A percentile compares a stretch with the other conserved stretches of the same genome.
These are phyloP conservation scores for Clamator glandarius DNA, from an alignment of 2,797 vertebrate genomes.

Conservation along the genomic window DNA sequence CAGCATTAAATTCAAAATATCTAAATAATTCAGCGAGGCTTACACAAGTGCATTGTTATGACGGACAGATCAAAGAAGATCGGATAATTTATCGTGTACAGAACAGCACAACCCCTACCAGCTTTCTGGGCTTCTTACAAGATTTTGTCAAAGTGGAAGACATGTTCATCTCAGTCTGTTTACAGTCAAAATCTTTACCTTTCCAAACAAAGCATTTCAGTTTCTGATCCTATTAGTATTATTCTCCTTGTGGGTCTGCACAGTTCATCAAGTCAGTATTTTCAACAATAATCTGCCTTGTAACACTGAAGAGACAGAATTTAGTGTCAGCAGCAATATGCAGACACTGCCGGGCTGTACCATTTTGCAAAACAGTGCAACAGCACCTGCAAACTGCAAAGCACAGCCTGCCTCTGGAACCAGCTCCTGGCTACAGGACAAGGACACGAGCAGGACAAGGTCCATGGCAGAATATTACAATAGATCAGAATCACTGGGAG, in stretches of 20 bases:
- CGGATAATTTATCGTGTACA: not conserved
- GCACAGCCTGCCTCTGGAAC: not conserved
- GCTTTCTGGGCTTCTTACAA: not conserved
- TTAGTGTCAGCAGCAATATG: not conserved
- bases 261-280: rapidly evolving
- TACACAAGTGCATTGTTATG: not conserved
- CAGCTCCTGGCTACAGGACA: rapidly evolving
- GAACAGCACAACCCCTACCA: not conserved
- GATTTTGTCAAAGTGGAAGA: not conserved
- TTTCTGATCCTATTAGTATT: not conserved
- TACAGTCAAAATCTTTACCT: not conserved
- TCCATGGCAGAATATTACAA: not conserved
- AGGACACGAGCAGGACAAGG: not conserved
- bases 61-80: not conserved
- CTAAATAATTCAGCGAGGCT: not conserved
- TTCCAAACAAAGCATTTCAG: constrained; percentile 6
- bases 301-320: not conserved
- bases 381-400: not conserved
- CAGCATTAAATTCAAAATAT: not conserved
- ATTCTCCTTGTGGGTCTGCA: not conserved
- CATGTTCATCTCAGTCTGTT: not conserved
- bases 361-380: not conserved
- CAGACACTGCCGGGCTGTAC: not conserved
- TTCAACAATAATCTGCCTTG: not conserved
- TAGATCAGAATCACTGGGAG: not conserved